A percentile compares a stretch with the other conserved stretches of the same genome.
Conservation (phyloP, 2,888 invertebrate species). For the Phrixothrix hirtus region DNA sequence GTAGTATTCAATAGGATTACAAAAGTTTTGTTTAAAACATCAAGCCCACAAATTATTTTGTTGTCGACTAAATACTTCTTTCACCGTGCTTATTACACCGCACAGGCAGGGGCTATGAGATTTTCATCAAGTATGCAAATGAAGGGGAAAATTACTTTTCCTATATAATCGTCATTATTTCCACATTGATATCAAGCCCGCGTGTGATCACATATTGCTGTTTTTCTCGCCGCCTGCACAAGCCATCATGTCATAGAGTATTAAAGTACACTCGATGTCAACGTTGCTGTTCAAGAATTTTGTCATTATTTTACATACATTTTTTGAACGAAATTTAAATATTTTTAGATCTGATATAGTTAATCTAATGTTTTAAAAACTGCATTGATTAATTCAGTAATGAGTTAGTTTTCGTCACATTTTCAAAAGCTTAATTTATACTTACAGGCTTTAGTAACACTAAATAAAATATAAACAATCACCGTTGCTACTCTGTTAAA, state of each 20-base stretch:
- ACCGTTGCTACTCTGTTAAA: too few relatives aligned
- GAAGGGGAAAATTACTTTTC: slow-evolving; percentile 59
- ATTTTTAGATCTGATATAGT: too few relatives aligned
- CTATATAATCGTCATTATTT: slow-evolving; percentile 60
- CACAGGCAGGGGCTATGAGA: slow-evolving; percentile 48
- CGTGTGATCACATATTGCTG: slow-evolving; percentile 54
- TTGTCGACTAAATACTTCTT: slow-evolving; percentile 28
- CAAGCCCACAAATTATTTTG: slow-evolving; percentile 21
- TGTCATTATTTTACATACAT: too few relatives aligned
- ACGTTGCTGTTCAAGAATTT: background rate
- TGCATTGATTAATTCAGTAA: too few relatives aligned
- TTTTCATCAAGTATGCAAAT: slow-evolving; percentile 59
- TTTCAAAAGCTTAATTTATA: too few relatives aligned
- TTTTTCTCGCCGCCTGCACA: slow-evolving; percentile 47
- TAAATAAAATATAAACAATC: background rate
- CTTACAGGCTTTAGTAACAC: too few relatives aligned
- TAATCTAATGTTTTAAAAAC: too few relatives aligned
- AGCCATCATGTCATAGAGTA: slow-evolving; percentile 32
- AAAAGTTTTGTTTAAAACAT: slow-evolving; percentile 13
- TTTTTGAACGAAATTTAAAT: too few relatives aligned
- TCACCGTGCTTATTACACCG: slow-evolving; percentile 28
- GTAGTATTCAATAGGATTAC: too few relatives aligned
- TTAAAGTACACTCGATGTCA: slow-evolving; percentile 30
- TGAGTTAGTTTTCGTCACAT: too few relatives aligned
- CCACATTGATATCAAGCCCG: slow-evolving; percentile 56